Evolutionary conservation across 2,888 invertebrate species (phyloP), one percentile per base, ranked within the genome.

Genomic region (Plebejus anna): DNA sequence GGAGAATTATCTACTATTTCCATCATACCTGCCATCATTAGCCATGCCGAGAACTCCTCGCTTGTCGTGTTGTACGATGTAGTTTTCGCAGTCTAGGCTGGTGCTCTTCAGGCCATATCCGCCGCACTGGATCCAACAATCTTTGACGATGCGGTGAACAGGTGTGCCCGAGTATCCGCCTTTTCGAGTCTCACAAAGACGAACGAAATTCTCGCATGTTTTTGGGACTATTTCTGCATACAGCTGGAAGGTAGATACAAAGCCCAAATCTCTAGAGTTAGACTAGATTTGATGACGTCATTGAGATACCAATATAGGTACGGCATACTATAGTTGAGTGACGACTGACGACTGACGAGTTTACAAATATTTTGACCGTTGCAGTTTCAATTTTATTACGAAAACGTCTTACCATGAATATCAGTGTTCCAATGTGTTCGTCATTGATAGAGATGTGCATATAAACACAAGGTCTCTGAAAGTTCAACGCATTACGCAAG

Each of bases 41-140:
- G 96, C 96, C 95, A 96, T 96, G 28, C 96, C 95, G n/a, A 97
- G 87, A 13, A 96, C 94, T 0, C 97, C 97, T 77, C 96, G 91
- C 82, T 94, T 91, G 81, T 96, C 94, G 83, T 96, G 96, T 1
- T 94, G 94, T 38, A 97, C 88, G 16, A 94, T 94, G 85, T 96
- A 97, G 81, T 96, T 96, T 87, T 97, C 97, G 84, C 96, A 96
- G 16, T 89, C 87, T 82, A 95, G 87, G 0, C 86, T 84, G 0
- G 84, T 83, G 59, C 85, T 86, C 79, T 92, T 88, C 32, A 94
- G 80, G 2, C 89, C 88, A 79, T 84, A 94, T 1, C 95, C 95
- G 51, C 96, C 96, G 77, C 96, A 95, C 84, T 97, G 97, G 57
- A 97, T 94, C 96, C 96, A 97, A 75, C 96, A 94, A 79, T 95